These are phyloP conservation scores for Cavia aperea DNA, from an alignment of 2,113 vertebrate species.

Conservation along the genomic window DNA sequence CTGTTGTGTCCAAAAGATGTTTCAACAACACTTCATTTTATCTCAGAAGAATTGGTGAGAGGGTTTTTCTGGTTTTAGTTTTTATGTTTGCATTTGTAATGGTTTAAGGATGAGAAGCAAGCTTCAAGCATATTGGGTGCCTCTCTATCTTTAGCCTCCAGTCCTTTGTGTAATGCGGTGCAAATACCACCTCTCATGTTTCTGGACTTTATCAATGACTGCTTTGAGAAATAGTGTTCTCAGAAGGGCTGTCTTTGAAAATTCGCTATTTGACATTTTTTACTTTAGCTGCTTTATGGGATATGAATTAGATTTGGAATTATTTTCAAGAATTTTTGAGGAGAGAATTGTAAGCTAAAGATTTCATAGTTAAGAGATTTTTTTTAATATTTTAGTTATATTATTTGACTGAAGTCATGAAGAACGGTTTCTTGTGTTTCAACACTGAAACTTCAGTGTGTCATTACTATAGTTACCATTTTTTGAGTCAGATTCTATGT, in stretches of 20 bases:
- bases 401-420: neutral
- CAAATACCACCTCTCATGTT: fast-evolving
- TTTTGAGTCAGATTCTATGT: neutral
- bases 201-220: neutral
- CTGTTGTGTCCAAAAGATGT: neutral
- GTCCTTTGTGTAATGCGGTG: fast-evolving
- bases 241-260: neutral
- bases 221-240: neutral
- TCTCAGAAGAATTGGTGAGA: neutral
- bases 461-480: neutral
- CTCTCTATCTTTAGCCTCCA: fast-evolving
- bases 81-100: fast-evolving
- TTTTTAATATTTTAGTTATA: neutral
- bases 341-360: neutral
- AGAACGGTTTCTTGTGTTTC: neutral
- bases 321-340: neutral
- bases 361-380: neutral
- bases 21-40: neutral
- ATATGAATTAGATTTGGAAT: neutral
- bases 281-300: neutral
- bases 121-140: fast-evolving
- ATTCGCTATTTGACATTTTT: neutral
- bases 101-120: no score
- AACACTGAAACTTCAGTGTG: neutral
- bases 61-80: neutral